Conservation (phyloP, 1,140 invertebrate genomes). For the Hestina assimilis region DNA sequence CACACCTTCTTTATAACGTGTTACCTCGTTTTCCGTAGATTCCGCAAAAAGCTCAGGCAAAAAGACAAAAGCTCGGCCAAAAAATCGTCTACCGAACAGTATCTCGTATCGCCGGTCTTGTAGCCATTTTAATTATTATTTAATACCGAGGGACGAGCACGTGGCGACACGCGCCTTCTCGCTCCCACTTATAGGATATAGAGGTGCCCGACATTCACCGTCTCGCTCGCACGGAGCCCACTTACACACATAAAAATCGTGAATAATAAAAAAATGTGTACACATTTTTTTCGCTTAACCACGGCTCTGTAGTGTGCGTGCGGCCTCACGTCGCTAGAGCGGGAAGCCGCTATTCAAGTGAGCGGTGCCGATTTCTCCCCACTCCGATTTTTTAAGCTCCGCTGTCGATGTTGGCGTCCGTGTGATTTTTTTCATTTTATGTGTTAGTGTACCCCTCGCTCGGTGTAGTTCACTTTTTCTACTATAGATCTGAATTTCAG, state of each 20-base stretch:
- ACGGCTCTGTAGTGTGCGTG: slow-evolving; percentile 60
- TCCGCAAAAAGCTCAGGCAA: slow-evolving; percentile 67
- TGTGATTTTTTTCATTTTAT: slow-evolving; percentile 78
- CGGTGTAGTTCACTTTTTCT: slow-evolving; percentile 78
- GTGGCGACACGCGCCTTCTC: slow-evolving; percentile 63
- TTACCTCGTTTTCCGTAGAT: slow-evolving; percentile 52
- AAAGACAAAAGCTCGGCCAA: slow-evolving; percentile 70
- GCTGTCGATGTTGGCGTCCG: slow-evolving; percentile 64
- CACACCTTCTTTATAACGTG: slow-evolving; percentile 29
- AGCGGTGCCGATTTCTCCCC: slow-evolving; percentile 50
- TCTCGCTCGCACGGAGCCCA: slow-evolving; percentile 66
- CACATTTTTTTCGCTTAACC: slow-evolving; percentile 78
- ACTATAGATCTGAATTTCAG: slow-evolving; percentile 79
- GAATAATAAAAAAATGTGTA: slow-evolving; percentile 79
- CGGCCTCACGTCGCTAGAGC: slow-evolving; percentile 65
- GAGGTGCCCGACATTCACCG: slow-evolving; percentile 33
- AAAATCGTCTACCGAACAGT: slow-evolving; percentile 75
- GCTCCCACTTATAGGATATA: slow-evolving; percentile 30
- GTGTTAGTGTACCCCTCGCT: slow-evolving; percentile 76
- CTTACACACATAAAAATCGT: slow-evolving; percentile 78
- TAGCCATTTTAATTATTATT: slow-evolving; percentile 79
- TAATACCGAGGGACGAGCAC: slow-evolving; percentile 76
- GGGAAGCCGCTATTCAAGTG: slow-evolving; percentile 50
- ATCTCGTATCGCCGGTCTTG: slow-evolving; percentile 73
- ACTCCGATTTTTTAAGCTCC: slow-evolving; percentile 75